Base-by-base conservation (phyloP, 2,888 invertebrate species). In the Andrena flavipes region DNA sequence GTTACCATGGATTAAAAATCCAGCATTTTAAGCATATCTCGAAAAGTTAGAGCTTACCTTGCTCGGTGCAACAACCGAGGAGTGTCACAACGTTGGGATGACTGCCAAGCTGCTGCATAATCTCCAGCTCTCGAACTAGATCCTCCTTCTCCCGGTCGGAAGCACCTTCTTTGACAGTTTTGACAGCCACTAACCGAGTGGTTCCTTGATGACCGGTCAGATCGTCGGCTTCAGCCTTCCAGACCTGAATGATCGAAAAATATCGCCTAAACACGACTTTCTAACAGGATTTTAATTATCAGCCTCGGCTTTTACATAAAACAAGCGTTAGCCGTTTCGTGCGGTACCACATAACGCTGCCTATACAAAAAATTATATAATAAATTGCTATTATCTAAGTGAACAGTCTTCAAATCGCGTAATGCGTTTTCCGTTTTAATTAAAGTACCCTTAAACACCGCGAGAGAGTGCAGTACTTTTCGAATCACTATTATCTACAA, bases 171-270 rank as follows among this genome's bases (percentile, higher is more conserved):
- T 97, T 97, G 73, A 97, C 96, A 10, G 96, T 97, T 93, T 98
- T 98, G 7, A 98, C 97, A 4, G 98, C 98, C n/a, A 98, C 98
- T 82, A 97, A 95, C 77, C 97, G 95, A 26, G 97, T 97, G 81
- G 97, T 95, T 0, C 97, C 97, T 85, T 96, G 96, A 90, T 97
- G 97, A 0, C 97, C 97, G 64, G 96, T 96, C 75, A 97, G 94
- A 90, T 97, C 97, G 88, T 97, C 97, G 0, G 97, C 97, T 93
- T 97, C 97, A 3, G 97, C 97, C 94, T 97, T 97, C 97, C 97
- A 97, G 23, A 97, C 97, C 95, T 97, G 42, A 59, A 65, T 35
- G 59, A 69, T 13, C 63, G 60, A 56, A 48, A 20, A 62, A 76
- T 48, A 8, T 16, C 54, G 49, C 49, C 5, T 71, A 29, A n/a